These are phyloP conservation scores for Agapostemon virescens DNA, from an alignment of 2,888 invertebrate species.

Conservation along the genomic window DNA sequence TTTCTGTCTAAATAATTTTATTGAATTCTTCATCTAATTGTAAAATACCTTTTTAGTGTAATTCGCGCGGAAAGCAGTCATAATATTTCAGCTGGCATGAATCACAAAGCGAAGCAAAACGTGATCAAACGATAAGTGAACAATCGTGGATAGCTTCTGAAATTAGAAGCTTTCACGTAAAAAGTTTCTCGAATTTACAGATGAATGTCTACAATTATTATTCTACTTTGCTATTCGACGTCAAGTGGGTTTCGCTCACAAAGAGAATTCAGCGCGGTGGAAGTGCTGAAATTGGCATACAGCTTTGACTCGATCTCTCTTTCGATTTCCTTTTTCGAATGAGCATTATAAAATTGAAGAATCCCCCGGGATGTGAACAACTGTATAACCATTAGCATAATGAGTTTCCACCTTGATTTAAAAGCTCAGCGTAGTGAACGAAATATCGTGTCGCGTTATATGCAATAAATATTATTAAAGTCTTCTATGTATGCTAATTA, in stretches of 20 bases:
- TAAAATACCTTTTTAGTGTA: background rate
- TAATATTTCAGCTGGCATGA: background rate
- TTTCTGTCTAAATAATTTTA: no score
- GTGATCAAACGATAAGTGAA: background rate
- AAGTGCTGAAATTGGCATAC: conserved; percentile 43
- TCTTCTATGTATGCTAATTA: no score
- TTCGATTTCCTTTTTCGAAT: conserved; percentile 16
- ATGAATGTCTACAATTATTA: conserved; percentile 19
- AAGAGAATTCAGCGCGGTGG: conserved; percentile 36
- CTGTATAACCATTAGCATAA: background rate
- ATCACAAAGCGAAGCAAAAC: background rate
- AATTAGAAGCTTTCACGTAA: conserved; percentile 2
- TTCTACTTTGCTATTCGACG: conserved; percentile 23
- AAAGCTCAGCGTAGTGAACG: background rate
- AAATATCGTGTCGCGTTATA: background rate
- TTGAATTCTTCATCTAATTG: background rate
- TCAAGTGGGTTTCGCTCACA: conserved; percentile 16
- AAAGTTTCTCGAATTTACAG: background rate
- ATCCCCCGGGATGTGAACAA: background rate
- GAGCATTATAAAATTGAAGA: background rate
- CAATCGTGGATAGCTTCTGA: background rate
- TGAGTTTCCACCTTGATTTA: background rate
- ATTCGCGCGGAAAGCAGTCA: background rate
- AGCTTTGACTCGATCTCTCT: conserved; percentile 24
- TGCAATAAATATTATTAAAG: background rate